Evolutionary conservation across 1,140 invertebrate species (phyloP).

Genomic region (Bombus sylvicola): DNA sequence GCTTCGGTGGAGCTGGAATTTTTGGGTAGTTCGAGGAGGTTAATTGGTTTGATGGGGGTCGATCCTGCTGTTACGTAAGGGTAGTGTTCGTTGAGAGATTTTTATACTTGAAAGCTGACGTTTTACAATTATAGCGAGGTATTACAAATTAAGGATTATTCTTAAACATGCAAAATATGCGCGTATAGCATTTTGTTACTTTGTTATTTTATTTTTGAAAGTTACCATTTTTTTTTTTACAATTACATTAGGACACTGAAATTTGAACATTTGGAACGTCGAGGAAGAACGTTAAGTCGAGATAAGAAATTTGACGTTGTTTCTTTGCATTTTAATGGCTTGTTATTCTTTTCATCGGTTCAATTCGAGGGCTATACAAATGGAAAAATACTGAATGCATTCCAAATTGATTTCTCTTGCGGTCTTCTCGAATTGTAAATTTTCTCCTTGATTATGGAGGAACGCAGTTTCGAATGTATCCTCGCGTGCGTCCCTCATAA

Average conservation of each 20-base stretch:
- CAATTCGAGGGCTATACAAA: neutral
- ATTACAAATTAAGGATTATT: neutral
- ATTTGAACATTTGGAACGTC: neutral
- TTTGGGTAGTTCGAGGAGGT: neutral
- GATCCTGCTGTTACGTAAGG: neutral
- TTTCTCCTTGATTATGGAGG: neutral
- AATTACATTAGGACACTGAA: neutral
- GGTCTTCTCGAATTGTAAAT: neutral
- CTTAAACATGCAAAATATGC: too few relatives aligned
- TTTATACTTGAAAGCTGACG: neutral
- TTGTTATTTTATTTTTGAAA: neutral
- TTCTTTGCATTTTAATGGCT: neutral
- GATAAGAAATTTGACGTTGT: neutral
- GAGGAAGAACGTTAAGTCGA: neutral
- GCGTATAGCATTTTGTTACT: too few relatives aligned
- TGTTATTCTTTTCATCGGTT: neutral
- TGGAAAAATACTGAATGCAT: neutral
- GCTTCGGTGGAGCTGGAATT: neutral
- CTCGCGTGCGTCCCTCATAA: constrained; percentile 11
- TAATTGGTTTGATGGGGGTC: constrained; percentile 18
- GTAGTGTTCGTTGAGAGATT: neutral
- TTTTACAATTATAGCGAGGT: neutral
- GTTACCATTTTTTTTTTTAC: neutral
- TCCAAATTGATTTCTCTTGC: neutral
- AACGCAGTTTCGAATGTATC: neutral